Evolutionary conservation across 2,888 invertebrate species (phyloP).

Genomic region (Drosophila flavopinicola): DNA sequence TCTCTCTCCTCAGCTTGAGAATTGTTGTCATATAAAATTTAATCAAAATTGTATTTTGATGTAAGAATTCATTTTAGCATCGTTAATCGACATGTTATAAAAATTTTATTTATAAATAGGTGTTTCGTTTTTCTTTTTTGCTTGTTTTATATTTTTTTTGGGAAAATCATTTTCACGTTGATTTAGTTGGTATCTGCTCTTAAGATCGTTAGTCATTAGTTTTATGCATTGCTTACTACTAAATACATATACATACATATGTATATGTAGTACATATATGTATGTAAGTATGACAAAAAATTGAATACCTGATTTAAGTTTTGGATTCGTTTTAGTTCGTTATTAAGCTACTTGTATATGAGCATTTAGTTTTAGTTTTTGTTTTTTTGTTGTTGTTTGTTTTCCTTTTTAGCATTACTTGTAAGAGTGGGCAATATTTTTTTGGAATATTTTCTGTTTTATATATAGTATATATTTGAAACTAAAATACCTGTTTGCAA

Average conservation of each 20-base stretch:
- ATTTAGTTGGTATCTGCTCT: slow-evolving; percentile 32
- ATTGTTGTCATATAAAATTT: slow-evolving; percentile 55
- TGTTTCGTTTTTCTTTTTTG: slow-evolving; percentile 9
- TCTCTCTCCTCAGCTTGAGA: slow-evolving; percentile 24
- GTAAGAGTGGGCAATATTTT: slow-evolving; percentile 33
- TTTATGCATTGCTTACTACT: slow-evolving; percentile 49
- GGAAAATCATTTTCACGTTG: slow-evolving; percentile 36
- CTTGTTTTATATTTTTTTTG: slow-evolving; percentile 5
- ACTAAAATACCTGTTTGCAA: slow-evolving; percentile 70
- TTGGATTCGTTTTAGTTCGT: slow-evolving; percentile 73
- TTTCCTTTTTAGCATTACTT: slow-evolving; percentile 3
- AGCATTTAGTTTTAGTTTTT: slow-evolving; percentile 48
- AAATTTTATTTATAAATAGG: slow-evolving; percentile 59
- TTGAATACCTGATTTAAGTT: slow-evolving; percentile 77
- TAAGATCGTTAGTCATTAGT: slow-evolving; percentile 33
- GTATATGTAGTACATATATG: too few relatives aligned
- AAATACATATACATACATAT: slow-evolving; percentile 36
- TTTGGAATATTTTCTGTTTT: slow-evolving; percentile 55
- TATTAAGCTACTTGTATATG: slow-evolving; percentile 68
- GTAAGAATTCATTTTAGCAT: slow-evolving; percentile 67
- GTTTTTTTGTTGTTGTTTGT: slow-evolving; percentile 8
- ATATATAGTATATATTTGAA: slow-evolving; percentile 18
- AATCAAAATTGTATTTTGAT: slow-evolving; percentile 81
- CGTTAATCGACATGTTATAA: slow-evolving; percentile 57
- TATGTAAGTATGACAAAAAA: slow-evolving; percentile 66